phyloP scores from a whole-genome alignment of 2,888 invertebrate genomes.

The Fabriciana adippe region DNA sequence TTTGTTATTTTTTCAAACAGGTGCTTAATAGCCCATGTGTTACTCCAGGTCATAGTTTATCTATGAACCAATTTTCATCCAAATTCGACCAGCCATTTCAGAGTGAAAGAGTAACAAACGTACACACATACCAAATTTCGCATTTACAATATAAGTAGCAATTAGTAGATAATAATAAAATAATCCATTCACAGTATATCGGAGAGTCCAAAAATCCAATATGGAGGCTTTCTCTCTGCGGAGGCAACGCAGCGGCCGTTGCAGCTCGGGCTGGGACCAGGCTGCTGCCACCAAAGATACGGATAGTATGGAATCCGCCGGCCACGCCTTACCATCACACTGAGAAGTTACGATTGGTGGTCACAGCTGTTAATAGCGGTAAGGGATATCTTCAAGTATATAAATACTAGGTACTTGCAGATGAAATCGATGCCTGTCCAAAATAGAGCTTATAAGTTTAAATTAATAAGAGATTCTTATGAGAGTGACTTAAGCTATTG shows the following conservation, averaged over 20 bases:
- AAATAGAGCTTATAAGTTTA: no score
- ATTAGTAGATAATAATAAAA: no score
- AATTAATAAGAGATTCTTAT: no score
- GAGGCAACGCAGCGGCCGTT: conserved; percentile 79
- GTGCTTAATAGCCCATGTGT: no score
- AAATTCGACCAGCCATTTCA: no score
- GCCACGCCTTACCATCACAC: conserved; percentile 72
- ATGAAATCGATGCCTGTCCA: background rate
- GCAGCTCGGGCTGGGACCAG: conserved; percentile 72
- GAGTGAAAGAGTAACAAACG: no score
- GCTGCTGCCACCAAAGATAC: conserved; percentile 79
- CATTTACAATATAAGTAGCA: no score
- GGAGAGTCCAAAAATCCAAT: conserved; percentile 72
- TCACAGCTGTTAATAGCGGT: conserved; percentile 78
- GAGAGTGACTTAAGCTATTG: no score
- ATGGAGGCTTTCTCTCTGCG: conserved; percentile 82
- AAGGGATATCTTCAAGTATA: conserved; percentile 35
- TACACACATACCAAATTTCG: no score
- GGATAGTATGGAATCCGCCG: conserved; percentile 81
- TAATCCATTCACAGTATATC: conserved; percentile 59
- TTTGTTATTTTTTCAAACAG: no score
- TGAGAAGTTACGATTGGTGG: conserved; percentile 72
- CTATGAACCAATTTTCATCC: no score
- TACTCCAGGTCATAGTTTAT: no score
- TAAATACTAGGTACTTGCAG: background rate